These are phyloP conservation scores for Xylophagus ater DNA, from an alignment of 2,888 invertebrate species.

Conservation along the genomic window DNA sequence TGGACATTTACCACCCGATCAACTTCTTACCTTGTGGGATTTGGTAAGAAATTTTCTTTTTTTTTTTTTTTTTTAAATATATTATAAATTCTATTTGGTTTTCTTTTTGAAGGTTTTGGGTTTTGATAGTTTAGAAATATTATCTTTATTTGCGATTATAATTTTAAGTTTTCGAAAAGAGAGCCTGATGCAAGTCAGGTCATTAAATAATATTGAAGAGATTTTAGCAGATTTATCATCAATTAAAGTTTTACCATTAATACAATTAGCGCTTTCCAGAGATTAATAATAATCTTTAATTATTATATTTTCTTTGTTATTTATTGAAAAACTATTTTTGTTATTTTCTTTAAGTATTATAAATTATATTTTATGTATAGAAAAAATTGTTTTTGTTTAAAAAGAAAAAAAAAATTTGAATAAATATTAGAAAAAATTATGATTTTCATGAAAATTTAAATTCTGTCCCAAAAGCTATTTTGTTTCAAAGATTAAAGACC, in stretches of 20 bases:
- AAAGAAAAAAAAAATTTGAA: too few species aligned
- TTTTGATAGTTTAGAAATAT: slow-evolving; percentile 82
- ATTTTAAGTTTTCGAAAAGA: slow-evolving; percentile 79
- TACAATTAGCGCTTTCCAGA: slow-evolving; percentile 67
- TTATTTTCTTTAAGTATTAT: too few species aligned
- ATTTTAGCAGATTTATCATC: slow-evolving; percentile 81
- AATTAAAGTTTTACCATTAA: slow-evolving; percentile 69
- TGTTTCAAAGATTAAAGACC: too few species aligned
- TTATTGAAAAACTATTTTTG: too few species aligned
- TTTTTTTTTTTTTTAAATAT: not conserved
- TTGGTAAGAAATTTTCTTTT: slow-evolving; percentile 38
- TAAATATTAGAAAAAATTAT: too few species aligned
- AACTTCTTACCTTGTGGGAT: slow-evolving; percentile 87
- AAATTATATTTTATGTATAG: too few species aligned
- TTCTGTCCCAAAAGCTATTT: too few species aligned
- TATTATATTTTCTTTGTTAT: too few species aligned
- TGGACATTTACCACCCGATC: slow-evolving; percentile 86
- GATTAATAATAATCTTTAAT: too few species aligned
- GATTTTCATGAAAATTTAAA: too few species aligned
- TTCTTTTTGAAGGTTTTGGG: slow-evolving; percentile 51
- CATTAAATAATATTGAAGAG: slow-evolving; percentile 71
- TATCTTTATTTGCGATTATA: slow-evolving; percentile 74
- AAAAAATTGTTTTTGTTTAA: too few species aligned
- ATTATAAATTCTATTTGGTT: not conserved
- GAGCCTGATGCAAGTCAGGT: slow-evolving; percentile 63